Conservation (phyloP, 2,797 vertebrate species). For the Fistularia commersonii region DNA sequence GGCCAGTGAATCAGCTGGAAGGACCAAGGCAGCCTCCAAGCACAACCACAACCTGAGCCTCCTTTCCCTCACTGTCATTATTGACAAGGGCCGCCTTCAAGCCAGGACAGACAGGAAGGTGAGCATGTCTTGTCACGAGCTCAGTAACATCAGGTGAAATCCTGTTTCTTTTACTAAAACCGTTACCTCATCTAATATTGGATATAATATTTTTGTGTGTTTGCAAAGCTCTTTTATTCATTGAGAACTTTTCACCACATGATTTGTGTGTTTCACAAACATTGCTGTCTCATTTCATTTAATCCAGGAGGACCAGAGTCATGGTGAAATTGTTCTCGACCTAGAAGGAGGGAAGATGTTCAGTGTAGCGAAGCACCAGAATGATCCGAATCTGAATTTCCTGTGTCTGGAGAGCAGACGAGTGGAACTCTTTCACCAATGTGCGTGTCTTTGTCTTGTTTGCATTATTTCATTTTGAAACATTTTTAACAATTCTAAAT, state of each 20-base stretch:
- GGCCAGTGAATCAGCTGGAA: slow-evolving; percentile 61
- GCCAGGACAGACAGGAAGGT: slow-evolving; percentile 86
- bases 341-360: slow-evolving; percentile 86
- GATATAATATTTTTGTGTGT: too few species aligned
- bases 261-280: slow-evolving; percentile 1
- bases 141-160: background rate
- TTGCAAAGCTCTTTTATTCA: background rate
- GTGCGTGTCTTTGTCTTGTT: slow-evolving; percentile 49
- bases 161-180: too few species aligned
- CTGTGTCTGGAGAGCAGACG: slow-evolving; percentile 84
- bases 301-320: slow-evolving; percentile 75
- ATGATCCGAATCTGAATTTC: slow-evolving; percentile 84
- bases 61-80: slow-evolving; percentile 78
- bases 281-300: slow-evolving; percentile 4
- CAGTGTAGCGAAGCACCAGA: slow-evolving; percentile 85
- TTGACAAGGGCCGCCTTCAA: slow-evolving; percentile 84
- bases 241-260: background rate
- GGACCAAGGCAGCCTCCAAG: slow-evolving; percentile 45
- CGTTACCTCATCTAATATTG: too few species aligned
- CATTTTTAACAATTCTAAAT: background rate
- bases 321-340: slow-evolving; percentile 86
- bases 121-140: slow-evolving; percentile 12
- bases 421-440: slow-evolving; percentile 85
- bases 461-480: background rate
- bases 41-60: slow-evolving; percentile 76